Percentiles rank a stretch among this genome's conserved stretches.
phyloP scores from a whole-genome alignment of 2,113 vertebrate species.

The Isurus oxyrinchus region DNA sequence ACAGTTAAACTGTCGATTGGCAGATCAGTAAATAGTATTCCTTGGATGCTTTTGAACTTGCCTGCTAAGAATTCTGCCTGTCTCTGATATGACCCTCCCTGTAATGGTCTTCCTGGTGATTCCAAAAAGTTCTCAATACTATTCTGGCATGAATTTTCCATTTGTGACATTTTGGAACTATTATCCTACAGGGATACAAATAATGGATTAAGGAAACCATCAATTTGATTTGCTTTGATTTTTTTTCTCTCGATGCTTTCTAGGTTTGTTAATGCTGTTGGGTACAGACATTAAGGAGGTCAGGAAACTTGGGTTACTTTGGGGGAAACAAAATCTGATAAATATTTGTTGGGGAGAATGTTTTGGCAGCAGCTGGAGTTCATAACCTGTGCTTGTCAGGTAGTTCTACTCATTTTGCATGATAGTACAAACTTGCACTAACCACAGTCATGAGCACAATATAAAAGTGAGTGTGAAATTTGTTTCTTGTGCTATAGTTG shows the following conservation, averaged over 20 bases:
- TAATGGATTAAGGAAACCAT: background rate
- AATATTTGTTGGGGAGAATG: background rate
- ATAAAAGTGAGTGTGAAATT: conserved; percentile 3
- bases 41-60: background rate
- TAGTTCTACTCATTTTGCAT: background rate
- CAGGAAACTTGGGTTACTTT: background rate
- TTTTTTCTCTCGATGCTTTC: background rate
- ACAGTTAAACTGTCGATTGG: background rate
- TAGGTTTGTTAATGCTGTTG: background rate
- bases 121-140: background rate
- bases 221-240: background rate
- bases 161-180: background rate
- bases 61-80: background rate
- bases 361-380: background rate
- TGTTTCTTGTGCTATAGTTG: background rate
- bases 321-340: background rate
- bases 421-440: background rate
- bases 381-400: background rate
- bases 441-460: background rate
- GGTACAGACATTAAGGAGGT: background rate
- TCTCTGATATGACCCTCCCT: background rate
- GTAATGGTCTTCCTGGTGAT: background rate
- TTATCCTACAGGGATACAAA: background rate
- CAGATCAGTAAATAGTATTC: background rate
- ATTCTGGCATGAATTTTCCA: no score